Evolutionary conservation across 2,888 invertebrate genomes (phyloP), one percentile per base, ranked within the genome.

Genomic region (Drosophila infuscata): DNA sequence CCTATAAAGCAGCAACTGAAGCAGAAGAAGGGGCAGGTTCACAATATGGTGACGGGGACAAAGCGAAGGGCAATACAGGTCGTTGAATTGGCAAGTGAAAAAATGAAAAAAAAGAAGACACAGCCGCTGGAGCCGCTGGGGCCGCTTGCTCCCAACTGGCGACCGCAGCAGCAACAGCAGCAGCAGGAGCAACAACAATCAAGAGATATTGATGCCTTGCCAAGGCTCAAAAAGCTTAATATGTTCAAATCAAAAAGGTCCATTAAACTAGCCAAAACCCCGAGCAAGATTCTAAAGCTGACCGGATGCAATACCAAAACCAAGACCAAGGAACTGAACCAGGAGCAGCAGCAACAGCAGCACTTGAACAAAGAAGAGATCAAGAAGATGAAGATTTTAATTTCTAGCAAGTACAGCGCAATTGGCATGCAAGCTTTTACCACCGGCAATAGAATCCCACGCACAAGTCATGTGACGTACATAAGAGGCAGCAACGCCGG

Each of bases 111-210:
- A 38, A 29, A 9, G 9, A 61, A 32, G 17, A 33, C 43, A 41
- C 35, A 32, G 81, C 53, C 56, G 76, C 70, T 79, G 76, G 59
- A 52, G 72, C 73, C 72, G 81, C 78, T 79, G 76, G 59, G 53
- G 72, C 73, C 68, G 78, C 78, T 58, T 51, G 43, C 76, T 68
- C 38, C 62, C 46, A 68, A 54, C 59, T 36, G 74, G 75, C 75
- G 69, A 58, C 43, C 60, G 58, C 68, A 74, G 75, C 76, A 76
- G 58, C 68, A 74, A 69, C 76, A 76, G 64, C 77, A 75, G 38
- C 61, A 53, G 33, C 78, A 65, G 17, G 29, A 25, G 35, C 54
- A 73, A 33, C 29, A 41, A 32, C 25, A 30, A 38, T 30, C 17
- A 17, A 35, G 3, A 32, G 9, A 51, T 11, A 12, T 12, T 2